Evolutionary conservation across 2,888 invertebrate species (phyloP), one percentile per base, ranked within the genome.

Genomic region (Lumbricus terrestris): DNA sequence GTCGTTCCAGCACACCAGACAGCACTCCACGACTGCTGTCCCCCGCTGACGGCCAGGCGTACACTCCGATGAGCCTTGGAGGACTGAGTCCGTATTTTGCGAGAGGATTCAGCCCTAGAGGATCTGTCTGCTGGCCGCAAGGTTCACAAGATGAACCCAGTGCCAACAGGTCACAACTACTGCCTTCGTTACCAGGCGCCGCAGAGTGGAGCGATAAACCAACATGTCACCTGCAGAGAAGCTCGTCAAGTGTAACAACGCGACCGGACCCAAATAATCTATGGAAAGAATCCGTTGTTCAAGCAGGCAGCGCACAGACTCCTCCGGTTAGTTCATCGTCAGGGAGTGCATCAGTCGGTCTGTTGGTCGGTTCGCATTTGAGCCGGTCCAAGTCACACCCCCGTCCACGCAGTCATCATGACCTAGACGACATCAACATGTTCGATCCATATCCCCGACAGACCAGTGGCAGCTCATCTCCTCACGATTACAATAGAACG

Each of bases 1-100:
- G 90, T 37, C 88, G 37, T 33, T 89, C 69, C n/a, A 90, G 90
- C 82, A 90, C 91, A 13, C 90, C 93, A 0, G 90, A 90, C 47
- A 54, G 89, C 82, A 90, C 91, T 15, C 91, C 91, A 11, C 82
- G 88, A 40, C 33, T 88, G 34, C 18, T 88, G 88, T 91, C 91
- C 37, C 90, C 90, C 15, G 88, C 54, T 4, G 90, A 90, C 35
- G 89, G 85, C 34, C 47, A 33, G 47, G 88, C 34, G 6, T 85
- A 11, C 85, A 85, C 85, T 85, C 85, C 85, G 15, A 20, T 37
- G 35, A 85, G 35, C 34, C 85, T 33, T 35, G 37, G 34, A 85
- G 85, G 85, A 85, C 35, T 85, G 34, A 85, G 23, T 4, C 85
- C 85, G 29, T 85, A 16, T 37, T 85, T 85, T 85, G 34, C 85